Conservation (phyloP, 2,113 vertebrate species). For the Heterocephalus glaber region DNA sequence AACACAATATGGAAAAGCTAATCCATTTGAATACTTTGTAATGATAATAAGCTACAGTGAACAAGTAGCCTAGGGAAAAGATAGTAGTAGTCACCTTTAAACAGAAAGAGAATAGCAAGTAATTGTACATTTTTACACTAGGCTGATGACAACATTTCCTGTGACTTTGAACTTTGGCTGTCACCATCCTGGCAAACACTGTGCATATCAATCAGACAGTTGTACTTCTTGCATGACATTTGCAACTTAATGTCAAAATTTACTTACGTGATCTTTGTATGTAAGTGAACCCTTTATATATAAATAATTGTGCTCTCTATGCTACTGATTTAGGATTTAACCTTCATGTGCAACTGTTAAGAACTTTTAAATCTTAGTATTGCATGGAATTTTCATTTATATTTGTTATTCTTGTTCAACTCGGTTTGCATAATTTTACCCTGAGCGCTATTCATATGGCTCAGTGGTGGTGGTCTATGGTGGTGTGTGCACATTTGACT, state of each 20-base stretch:
- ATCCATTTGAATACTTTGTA: conserved; percentile 86
- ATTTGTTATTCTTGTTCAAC: conserved; percentile 38
- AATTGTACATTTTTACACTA: conserved; percentile 86
- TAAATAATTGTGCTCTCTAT: conserved; percentile 74
- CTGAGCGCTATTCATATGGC: neutral
- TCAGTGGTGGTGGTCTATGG: neutral
- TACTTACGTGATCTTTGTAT: conserved; percentile 81
- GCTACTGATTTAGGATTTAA: conserved; percentile 54
- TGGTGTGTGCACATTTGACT: conserved; percentile 35
- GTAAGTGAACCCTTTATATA: conserved; percentile 71
- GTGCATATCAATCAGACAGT: conserved; percentile 83
- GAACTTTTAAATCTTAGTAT: conserved; percentile 49
- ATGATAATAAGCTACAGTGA: conserved; percentile 85
- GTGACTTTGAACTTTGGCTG: conserved; percentile 87
- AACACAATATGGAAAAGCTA: conserved; percentile 84
- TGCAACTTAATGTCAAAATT: conserved; percentile 81
- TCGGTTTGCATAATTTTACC: neutral
- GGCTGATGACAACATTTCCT: conserved; percentile 84
- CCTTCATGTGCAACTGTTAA: neutral
- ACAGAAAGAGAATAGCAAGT: conserved; percentile 83
- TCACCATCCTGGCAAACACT: conserved; percentile 82
- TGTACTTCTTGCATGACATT: conserved; percentile 80
- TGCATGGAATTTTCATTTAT: neutral
- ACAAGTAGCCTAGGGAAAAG: conserved; percentile 87
- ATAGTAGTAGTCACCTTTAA: conserved; percentile 85